phyloP scores from a whole-genome alignment of 2,113 vertebrate species.

The Dicentrarchus labrax region DNA sequence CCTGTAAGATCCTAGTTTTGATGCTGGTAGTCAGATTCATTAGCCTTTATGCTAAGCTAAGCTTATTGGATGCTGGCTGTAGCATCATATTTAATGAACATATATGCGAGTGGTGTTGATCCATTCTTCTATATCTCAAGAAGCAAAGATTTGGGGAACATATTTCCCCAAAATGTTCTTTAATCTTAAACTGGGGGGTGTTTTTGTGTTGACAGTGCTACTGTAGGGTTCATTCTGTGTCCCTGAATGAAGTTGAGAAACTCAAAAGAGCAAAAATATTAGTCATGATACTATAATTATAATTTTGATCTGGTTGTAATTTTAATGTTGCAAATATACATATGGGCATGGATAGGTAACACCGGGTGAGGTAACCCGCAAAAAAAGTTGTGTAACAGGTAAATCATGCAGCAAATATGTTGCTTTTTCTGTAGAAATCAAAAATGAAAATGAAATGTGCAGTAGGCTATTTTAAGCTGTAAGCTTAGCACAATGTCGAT shows the following conservation, averaged over 20 bases:
- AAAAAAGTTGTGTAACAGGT: too few species aligned
- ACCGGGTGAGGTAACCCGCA: too few species aligned
- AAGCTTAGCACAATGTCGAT: too few species aligned
- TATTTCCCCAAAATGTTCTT: background rate
- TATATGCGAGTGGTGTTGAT: background rate
- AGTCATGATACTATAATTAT: background rate
- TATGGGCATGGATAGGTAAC: too few species aligned
- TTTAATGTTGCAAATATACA: background rate
- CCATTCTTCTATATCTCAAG: background rate
- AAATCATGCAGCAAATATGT: too few species aligned
- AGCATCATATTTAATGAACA: background rate
- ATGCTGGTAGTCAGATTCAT: too few species aligned
- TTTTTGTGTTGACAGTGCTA: background rate
- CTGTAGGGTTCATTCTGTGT: background rate
- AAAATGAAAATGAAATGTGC: too few species aligned
- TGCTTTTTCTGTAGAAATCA: too few species aligned
- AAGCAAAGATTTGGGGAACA: too few species aligned
- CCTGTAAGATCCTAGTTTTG: too few species aligned
- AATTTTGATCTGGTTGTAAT: background rate
- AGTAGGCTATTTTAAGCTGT: too few species aligned
- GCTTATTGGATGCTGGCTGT: background rate
- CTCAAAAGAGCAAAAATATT: background rate
- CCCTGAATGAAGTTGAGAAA: too few species aligned
- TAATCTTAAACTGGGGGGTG: background rate
- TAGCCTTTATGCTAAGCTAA: background rate